Evolutionary conservation across 2,888 invertebrate genomes (phyloP).

Genomic region (Spodoptera picta): DNA sequence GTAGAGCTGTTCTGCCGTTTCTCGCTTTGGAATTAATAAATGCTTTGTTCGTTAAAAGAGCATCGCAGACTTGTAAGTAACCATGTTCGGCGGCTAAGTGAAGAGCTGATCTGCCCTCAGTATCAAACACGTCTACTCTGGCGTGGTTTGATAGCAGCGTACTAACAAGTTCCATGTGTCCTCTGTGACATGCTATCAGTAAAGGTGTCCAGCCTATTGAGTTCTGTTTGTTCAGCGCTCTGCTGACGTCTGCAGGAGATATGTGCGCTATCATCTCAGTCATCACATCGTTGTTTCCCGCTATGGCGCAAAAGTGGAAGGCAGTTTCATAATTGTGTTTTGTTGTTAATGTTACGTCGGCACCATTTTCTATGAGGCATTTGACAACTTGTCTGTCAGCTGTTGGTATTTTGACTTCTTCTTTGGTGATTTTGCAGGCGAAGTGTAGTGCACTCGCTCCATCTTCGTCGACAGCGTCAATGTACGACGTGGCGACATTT

Average conservation of each 20-base stretch:
- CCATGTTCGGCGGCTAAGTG: constrained; percentile 98
- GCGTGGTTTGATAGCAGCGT: constrained; percentile 97
- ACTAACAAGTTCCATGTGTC: constrained; percentile 97
- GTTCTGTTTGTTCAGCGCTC: constrained; percentile 97
- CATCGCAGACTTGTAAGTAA: constrained; percentile 96
- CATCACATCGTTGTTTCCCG: constrained; percentile 98
- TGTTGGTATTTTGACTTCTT: constrained; percentile 92
- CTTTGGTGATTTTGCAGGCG: constrained; percentile 96
- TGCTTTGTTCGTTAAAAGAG: constrained; percentile 97
- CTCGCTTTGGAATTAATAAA: constrained; percentile 99
- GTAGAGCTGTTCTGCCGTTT: constrained; percentile 98
- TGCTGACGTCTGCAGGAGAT: constrained; percentile 96
- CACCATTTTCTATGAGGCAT: constrained; percentile 96
- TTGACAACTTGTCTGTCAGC: constrained; percentile 96
- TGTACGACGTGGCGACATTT: constrained; percentile 94
- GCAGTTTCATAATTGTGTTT: constrained; percentile 97
- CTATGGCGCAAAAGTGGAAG: constrained; percentile 97
- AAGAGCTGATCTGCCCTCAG: constrained; percentile 97
- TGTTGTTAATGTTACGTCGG: constrained; percentile 95
- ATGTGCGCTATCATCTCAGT: constrained; percentile 98
- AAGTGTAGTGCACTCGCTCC: constrained; percentile 98
- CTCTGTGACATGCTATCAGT: constrained; percentile 97
- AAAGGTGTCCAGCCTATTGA: constrained; percentile 99
- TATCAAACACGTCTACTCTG: constrained; percentile 99
- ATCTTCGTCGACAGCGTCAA: constrained; percentile 96